phyloP scores from a whole-genome alignment of 1,140 invertebrate species.

The Neodiprion virginianus region DNA sequence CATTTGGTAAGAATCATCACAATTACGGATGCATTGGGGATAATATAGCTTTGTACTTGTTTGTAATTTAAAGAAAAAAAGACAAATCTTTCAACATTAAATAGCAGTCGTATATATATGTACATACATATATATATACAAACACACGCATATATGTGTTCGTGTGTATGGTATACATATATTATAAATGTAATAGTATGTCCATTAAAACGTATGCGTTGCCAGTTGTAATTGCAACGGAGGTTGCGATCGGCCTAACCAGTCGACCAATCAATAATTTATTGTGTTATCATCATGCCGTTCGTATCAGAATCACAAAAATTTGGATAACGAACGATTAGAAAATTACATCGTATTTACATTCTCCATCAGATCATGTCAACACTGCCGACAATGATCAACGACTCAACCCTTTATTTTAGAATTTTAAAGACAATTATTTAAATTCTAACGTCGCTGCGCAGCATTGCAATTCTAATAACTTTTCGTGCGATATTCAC shows the following conservation, averaged over 20 bases:
- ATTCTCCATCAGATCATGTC: too few relatives aligned
- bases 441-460: too few relatives aligned
- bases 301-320: not conserved
- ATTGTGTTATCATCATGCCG: not conserved
- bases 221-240: not conserved
- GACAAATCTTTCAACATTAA: not conserved
- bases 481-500: too few relatives aligned
- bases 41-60: slow-evolving; percentile 49
- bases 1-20: slow-evolving; percentile 50
- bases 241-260: not conserved
- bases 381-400: too few relatives aligned
- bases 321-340: too few relatives aligned
- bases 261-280: too few relatives aligned
- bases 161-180: too few relatives aligned
- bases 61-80: slow-evolving; percentile 34
- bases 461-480: too few relatives aligned
- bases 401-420: too few relatives aligned
- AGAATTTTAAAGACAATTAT: too few relatives aligned
- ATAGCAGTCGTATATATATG: not conserved
- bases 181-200: not conserved
- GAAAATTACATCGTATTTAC: too few relatives aligned
- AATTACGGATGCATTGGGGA: slow-evolving; percentile 42
- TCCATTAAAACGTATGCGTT: not conserved
- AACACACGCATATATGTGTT: not conserved
- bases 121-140: not conserved